These are phyloP conservation scores for Alloscopus bannaensis DNA, from an alignment of 2,888 invertebrate species.

Conservation along the genomic window DNA sequence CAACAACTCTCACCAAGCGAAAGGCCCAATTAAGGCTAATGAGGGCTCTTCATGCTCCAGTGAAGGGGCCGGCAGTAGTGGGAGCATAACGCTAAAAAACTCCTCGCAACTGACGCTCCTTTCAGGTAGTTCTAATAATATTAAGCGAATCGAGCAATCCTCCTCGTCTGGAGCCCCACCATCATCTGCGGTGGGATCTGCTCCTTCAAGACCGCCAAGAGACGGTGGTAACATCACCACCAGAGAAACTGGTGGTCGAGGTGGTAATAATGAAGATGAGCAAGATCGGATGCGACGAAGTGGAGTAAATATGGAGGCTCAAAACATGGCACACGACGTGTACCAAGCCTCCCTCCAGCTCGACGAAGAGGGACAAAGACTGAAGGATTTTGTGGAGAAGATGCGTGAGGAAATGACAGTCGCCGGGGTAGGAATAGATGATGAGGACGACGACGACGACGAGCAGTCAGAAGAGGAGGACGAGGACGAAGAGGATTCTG, in stretches of 20 bases:
- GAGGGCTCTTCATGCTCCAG: constrained; percentile 9
- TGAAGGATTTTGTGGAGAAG: constrained; percentile 45
- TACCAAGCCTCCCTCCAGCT: constrained; percentile 40
- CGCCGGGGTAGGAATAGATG: constrained; percentile 10
- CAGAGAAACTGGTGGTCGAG: background rate
- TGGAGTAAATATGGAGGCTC: background rate
- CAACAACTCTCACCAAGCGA: too few relatives aligned
- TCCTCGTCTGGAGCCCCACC: background rate
- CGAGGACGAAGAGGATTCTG: constrained; percentile 33
- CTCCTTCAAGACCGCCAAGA: background rate
- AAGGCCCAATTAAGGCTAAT: constrained; percentile 40
- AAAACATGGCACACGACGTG: constrained; percentile 25
- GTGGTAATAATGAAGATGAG: background rate
- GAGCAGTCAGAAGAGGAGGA: constrained; percentile 26
- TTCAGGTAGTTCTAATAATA: constrained; percentile 43
- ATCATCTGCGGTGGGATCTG: background rate
- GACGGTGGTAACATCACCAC: too few relatives aligned
- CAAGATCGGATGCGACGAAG: background rate
- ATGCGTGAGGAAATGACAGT: constrained; percentile 44
- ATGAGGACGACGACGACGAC: constrained; percentile 24
- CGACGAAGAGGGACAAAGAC: constrained; percentile 46
- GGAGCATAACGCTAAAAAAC: background rate
- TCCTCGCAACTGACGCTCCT: background rate
- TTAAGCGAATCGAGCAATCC: constrained; percentile 3
- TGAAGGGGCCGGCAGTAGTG: background rate